Evolutionary conservation across 1,140 invertebrate species (phyloP).

Genomic region (Dolichoris vasculosae): DNA sequence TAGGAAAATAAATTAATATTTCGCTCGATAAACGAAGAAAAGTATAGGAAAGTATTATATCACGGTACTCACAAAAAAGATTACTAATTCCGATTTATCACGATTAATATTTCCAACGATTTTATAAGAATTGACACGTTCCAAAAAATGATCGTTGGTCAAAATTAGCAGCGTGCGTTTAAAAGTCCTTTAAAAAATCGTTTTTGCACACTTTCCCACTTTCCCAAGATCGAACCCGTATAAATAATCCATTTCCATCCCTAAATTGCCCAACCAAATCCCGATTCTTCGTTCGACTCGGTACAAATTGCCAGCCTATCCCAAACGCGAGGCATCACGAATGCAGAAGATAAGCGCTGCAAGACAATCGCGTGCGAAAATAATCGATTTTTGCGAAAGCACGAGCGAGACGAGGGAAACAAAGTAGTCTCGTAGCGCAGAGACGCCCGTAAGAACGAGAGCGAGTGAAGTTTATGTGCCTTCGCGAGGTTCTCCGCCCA

Average conservation of each 20-base stretch:
- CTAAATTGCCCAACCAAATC: background rate
- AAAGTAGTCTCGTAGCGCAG: background rate
- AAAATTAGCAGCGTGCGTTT: too few species aligned
- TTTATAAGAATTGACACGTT: too few species aligned
- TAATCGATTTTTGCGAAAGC: background rate
- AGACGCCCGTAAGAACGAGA: background rate
- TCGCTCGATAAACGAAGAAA: too few species aligned
- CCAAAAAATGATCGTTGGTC: too few species aligned
- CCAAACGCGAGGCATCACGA: background rate
- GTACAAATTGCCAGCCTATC: background rate
- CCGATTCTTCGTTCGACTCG: too few species aligned
- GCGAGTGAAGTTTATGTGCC: slow-evolving; percentile 24
- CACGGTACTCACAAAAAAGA: too few species aligned
- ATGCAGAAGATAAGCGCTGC: background rate
- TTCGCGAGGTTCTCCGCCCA: slow-evolving; percentile 23
- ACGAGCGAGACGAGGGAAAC: background rate
- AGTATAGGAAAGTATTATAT: too few species aligned
- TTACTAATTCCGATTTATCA: too few species aligned
- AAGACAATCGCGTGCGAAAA: background rate
- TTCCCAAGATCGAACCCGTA: background rate
- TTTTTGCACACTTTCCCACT: too few species aligned
- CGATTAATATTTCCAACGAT: too few species aligned
- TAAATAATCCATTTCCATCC: background rate
- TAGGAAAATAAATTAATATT: too few species aligned
- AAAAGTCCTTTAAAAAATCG: too few species aligned